phyloP scores from a whole-genome alignment of 2,797 vertebrate species.

The Pyrocephalus nanus region DNA sequence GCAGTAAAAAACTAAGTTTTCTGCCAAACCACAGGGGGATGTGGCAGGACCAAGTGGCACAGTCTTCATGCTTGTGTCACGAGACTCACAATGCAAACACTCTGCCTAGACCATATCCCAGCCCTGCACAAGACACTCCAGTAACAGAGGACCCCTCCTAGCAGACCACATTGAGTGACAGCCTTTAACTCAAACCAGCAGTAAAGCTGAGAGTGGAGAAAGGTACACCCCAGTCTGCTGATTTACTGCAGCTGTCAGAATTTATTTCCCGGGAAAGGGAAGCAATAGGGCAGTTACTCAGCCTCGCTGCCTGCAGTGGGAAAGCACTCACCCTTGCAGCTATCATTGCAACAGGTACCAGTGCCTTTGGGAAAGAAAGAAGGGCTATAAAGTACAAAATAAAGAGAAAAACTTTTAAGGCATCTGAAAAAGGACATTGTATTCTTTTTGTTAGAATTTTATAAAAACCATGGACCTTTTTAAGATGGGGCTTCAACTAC shows the following conservation, averaged over 20 bases:
- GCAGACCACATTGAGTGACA: background rate
- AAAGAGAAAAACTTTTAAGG: background rate
- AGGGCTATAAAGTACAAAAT: background rate
- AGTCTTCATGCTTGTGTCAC: accelerated
- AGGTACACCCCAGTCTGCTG: background rate
- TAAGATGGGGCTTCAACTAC: background rate
- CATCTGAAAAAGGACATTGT: background rate
- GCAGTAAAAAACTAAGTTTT: background rate
- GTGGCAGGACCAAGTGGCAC: background rate
- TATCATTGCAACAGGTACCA: background rate
- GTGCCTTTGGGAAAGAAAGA: background rate
- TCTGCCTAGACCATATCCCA: background rate
- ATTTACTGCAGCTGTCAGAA: background rate
- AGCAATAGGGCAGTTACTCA: background rate
- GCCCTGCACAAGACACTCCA: background rate
- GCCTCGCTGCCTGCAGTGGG: background rate
- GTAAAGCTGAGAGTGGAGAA: accelerated
- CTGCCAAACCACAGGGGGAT: accelerated
- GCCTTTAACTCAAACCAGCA: background rate
- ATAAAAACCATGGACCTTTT: background rate
- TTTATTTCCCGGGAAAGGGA: background rate
- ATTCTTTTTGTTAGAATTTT: background rate
- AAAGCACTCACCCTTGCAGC: background rate
- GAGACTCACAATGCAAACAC: accelerated
- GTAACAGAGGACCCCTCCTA: background rate